Conservation (phyloP, 1,140 invertebrate genomes). For the Forficula auricularia region DNA sequence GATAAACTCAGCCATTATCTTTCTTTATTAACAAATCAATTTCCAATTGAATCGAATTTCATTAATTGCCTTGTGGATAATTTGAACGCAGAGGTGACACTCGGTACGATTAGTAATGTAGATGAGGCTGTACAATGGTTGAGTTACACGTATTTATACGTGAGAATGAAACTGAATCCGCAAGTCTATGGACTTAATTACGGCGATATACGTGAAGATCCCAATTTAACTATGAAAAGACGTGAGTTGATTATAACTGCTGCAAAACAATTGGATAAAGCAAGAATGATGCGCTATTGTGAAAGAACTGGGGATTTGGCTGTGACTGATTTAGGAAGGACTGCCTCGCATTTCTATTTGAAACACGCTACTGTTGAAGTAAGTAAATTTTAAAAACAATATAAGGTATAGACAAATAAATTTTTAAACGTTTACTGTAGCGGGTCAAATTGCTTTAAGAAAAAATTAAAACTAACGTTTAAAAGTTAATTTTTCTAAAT, state of each 20-base stretch:
- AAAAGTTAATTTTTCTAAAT: no score
- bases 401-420: no score
- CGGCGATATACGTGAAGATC: slow-evolving; percentile 50
- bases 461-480: no score
- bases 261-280: slow-evolving; percentile 74
- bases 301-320: slow-evolving; percentile 62
- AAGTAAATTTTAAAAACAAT: slow-evolving; percentile 24
- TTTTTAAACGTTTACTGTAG: no score
- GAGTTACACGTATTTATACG: slow-evolving; percentile 90
- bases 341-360: slow-evolving; percentile 94
- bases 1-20: slow-evolving; percentile 89
- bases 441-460: no score
- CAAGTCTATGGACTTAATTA: slow-evolving; percentile 73
- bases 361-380: slow-evolving; percentile 90
- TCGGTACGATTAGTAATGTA: slow-evolving; percentile 89
- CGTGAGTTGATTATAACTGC: slow-evolving; percentile 59
- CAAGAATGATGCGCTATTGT: slow-evolving; percentile 86
- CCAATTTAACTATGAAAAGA: slow-evolving; percentile 50
- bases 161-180: slow-evolving; percentile 86
- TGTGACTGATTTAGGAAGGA: slow-evolving; percentile 74
- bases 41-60: slow-evolving; percentile 96
- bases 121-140: slow-evolving; percentile 95
- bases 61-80: slow-evolving; percentile 83
- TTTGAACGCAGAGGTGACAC: slow-evolving; percentile 90
- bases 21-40: slow-evolving; percentile 84